Percentiles rank a stretch among this genome's conserved stretches.
phyloP scores from a whole-genome alignment of 2,888 invertebrate genomes.

The Amaurobius ferox region DNA sequence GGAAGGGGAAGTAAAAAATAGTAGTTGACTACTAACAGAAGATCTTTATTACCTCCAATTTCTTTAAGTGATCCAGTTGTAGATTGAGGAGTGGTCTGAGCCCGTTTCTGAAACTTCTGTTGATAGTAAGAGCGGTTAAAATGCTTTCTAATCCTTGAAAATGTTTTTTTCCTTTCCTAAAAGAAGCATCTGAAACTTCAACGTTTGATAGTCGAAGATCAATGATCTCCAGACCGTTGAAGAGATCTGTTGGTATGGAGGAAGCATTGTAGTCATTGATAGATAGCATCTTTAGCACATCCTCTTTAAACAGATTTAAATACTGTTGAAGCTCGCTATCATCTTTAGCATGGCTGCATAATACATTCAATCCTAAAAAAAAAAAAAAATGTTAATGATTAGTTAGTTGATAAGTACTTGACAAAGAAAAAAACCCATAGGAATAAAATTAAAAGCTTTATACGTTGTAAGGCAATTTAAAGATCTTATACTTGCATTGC shows the following conservation, averaged over 20 bases:
- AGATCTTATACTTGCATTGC: too few species aligned
- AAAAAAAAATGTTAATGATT: too few species aligned
- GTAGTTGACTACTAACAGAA: too few species aligned
- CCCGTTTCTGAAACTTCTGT: slow-evolving; percentile 37
- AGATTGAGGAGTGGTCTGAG: slow-evolving; percentile 29
- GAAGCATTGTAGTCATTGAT: slow-evolving; percentile 12
- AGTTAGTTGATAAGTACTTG: too few species aligned
- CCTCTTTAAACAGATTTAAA: neutral
- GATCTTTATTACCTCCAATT: slow-evolving; percentile 33
- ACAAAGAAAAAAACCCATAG: too few species aligned
- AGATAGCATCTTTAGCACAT: neutral
- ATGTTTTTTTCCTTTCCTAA: slow-evolving; percentile 27
- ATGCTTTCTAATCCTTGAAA: slow-evolving; percentile 39
- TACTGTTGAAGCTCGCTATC: neutral
- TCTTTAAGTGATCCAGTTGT: slow-evolving; percentile 21
- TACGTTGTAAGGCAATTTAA: too few species aligned
- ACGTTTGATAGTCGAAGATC: neutral
- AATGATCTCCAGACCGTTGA: slow-evolving; percentile 12
- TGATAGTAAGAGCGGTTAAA: slow-evolving; percentile 14
- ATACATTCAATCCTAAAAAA: neutral
- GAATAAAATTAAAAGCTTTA: too few species aligned
- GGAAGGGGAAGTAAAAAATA: too few species aligned
- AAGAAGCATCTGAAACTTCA: slow-evolving; percentile 46
- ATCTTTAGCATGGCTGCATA: neutral
- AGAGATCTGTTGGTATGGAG: slow-evolving; percentile 24